These are phyloP conservation scores for Agelas oroides DNA, from an alignment of 37 sponge, comb jelly and placozoan species.

Conservation along the genomic window DNA sequence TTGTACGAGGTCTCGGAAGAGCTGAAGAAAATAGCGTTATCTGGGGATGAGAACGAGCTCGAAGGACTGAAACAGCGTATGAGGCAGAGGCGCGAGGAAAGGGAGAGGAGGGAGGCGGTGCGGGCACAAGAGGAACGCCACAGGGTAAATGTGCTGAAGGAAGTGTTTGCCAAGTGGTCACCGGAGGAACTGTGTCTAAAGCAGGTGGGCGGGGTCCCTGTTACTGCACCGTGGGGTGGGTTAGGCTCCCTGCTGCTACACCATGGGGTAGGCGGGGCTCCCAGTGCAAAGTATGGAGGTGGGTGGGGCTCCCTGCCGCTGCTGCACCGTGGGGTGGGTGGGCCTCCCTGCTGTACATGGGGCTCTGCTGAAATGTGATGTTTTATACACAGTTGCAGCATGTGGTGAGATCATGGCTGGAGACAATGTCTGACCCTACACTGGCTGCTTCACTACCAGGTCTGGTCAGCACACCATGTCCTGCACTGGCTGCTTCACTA, in stretches of 20 bases:
- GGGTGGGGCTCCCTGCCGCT: no score
- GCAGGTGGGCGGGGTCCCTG: constrained; percentile 38
- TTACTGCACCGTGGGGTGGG: no score
- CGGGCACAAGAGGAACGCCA: constrained; percentile 34
- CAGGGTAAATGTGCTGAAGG: background rate
- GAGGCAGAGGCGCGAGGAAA: constrained; percentile 46
- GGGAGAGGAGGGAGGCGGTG: constrained; percentile 36
- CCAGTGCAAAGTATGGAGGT: no score
- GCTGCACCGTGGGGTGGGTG: no score
- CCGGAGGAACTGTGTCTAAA: background rate
- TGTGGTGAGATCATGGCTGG: constrained; percentile 9
- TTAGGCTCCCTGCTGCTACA: no score
- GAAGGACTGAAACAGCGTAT: constrained; percentile 56
- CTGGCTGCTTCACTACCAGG: background rate
- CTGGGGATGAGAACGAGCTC: constrained; percentile 62
- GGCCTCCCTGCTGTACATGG: no score
- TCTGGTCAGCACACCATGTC: background rate
- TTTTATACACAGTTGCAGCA: constrained; percentile 3
- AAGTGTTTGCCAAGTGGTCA: constrained; percentile 58
- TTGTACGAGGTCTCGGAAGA: constrained; percentile 63
- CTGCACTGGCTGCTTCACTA: background rate
- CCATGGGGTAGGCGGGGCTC: no score
- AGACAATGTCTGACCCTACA: background rate
- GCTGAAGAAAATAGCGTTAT: constrained; percentile 43
- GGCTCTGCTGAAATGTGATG: background rate